Percentiles rank a stretch among this genome's conserved stretches.
These are phyloP conservation scores for Daktulosphaira vitifoliae DNA, from an alignment of 1,140 invertebrate species.

Conservation along the genomic window DNA sequence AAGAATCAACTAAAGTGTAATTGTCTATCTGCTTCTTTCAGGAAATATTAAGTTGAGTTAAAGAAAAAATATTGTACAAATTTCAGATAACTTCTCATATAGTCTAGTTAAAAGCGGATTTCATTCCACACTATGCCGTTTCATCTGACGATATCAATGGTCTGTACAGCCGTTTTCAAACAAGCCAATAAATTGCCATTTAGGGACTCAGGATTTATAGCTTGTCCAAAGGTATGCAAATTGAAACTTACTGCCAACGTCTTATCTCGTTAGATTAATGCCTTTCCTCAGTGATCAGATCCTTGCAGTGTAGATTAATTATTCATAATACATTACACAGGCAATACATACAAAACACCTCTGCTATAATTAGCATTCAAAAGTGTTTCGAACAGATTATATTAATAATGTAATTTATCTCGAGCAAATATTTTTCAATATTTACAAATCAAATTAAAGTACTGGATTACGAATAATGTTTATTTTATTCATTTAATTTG, in stretches of 20 bases:
- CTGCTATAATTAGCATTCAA: too few species aligned
- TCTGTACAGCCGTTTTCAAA: neutral
- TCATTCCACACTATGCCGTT: neutral
- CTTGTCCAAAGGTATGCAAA: slow-evolving; percentile 18
- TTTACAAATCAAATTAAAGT: too few species aligned
- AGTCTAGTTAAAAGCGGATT: too few species aligned
- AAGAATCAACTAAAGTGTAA: neutral
- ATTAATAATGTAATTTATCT: too few species aligned
- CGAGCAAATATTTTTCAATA: too few species aligned
- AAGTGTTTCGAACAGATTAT: too few species aligned
- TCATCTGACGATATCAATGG: neutral
- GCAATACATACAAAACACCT: neutral
- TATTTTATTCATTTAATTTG: too few species aligned
- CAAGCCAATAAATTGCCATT: slow-evolving; percentile 19
- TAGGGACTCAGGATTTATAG: slow-evolving; percentile 23
- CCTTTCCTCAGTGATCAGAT: slow-evolving; percentile 16
- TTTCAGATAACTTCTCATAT: neutral
- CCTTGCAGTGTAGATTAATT: slow-evolving; percentile 16
- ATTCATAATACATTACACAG: slow-evolving; percentile 12
- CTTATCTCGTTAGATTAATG: slow-evolving; percentile 32
- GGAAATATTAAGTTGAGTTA: neutral
- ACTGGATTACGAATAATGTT: too few species aligned
- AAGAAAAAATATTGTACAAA: neutral
- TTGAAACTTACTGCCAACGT: slow-evolving; percentile 31
- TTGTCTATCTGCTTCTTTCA: neutral